Conservation (phyloP, 53 echinoderm and acorn worm species). For the Patiria pectinifera region DNA sequence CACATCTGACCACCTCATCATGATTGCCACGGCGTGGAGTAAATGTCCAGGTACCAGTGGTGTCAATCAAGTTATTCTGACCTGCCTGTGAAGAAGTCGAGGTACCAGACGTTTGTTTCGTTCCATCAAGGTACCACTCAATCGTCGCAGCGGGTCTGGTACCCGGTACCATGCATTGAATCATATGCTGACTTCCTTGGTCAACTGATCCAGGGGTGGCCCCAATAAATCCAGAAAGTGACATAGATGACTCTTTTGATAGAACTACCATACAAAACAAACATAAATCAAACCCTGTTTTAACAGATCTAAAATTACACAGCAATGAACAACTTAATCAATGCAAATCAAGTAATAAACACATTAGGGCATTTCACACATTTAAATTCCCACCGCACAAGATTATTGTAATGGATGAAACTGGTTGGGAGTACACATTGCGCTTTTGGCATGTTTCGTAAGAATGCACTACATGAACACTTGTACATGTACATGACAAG, state of each 20-base stretch:
- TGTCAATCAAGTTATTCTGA: constrained; percentile 5
- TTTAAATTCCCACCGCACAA: too few relatives aligned
- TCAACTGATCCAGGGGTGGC: neutral
- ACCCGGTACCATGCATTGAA: constrained; percentile 32
- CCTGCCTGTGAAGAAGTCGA: neutral
- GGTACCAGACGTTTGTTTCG: neutral
- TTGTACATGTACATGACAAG: too few relatives aligned
- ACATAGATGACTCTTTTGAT: neutral
- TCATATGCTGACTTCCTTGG: neutral
- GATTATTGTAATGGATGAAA: too few relatives aligned
- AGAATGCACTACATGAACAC: too few relatives aligned
- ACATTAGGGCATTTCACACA: too few relatives aligned
- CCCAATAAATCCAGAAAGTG: neutral
- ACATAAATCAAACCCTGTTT: neutral
- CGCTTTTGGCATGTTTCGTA: too few relatives aligned
- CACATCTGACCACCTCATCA: neutral
- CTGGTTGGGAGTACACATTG: too few relatives aligned
- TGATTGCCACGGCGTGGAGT: neutral
- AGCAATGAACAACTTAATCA: neutral
- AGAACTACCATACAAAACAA: too few relatives aligned
- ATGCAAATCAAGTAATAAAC: too few relatives aligned
- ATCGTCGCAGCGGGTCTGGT: constrained; percentile 53
- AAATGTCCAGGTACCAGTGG: constrained; percentile 17
- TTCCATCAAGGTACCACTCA: neutral
- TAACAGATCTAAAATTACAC: neutral